A percentile compares a stretch with the other conserved stretches of the same genome.
These are phyloP conservation scores for Leptinotarsa undecemlineata DNA, from an alignment of 1,140 invertebrate genomes.

Conservation along the genomic window DNA sequence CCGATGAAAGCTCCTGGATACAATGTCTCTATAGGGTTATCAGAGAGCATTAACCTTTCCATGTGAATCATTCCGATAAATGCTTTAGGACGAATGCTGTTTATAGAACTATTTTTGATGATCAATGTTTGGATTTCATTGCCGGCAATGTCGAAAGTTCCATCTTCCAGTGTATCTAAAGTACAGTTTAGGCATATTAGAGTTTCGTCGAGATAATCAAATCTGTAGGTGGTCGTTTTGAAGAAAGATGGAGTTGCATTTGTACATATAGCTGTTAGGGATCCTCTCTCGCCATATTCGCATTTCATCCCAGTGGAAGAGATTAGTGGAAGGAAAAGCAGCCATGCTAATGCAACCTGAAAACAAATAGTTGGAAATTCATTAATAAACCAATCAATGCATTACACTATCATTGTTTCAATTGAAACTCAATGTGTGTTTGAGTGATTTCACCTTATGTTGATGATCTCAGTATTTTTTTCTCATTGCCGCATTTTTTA, in stretches of 20 bases:
- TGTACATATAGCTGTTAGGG: conserved; percentile 50
- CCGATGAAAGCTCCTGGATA: conserved; percentile 45
- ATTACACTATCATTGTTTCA: no score
- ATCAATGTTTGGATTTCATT: conserved; percentile 48
- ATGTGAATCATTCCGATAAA: conserved; percentile 51
- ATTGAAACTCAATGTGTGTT: no score
- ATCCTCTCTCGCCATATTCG: conserved; percentile 50
- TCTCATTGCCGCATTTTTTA: neutral
- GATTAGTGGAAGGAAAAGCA: neutral
- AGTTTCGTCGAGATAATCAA: conserved; percentile 53
- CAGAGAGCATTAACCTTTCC: conserved; percentile 41
- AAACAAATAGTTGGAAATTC: neutral
- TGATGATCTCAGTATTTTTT: neutral
- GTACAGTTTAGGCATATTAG: conserved; percentile 47
- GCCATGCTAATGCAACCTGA: neutral
- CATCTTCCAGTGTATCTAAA: conserved; percentile 38
- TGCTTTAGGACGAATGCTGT: conserved; percentile 35
- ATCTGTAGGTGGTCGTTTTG: conserved; percentile 45
- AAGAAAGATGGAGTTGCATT: conserved; percentile 48
- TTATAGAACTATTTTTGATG: conserved; percentile 43
- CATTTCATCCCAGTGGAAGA: conserved; percentile 37
- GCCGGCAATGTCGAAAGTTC: conserved; percentile 49
- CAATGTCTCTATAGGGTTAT: conserved; percentile 46
- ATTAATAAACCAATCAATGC: neutral
- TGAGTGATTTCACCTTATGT: neutral